Evolutionary conservation across 2,113 vertebrate species (phyloP), one percentile per base, ranked within the genome.

Genomic region (Hippoglossus stenolepis): DNA sequence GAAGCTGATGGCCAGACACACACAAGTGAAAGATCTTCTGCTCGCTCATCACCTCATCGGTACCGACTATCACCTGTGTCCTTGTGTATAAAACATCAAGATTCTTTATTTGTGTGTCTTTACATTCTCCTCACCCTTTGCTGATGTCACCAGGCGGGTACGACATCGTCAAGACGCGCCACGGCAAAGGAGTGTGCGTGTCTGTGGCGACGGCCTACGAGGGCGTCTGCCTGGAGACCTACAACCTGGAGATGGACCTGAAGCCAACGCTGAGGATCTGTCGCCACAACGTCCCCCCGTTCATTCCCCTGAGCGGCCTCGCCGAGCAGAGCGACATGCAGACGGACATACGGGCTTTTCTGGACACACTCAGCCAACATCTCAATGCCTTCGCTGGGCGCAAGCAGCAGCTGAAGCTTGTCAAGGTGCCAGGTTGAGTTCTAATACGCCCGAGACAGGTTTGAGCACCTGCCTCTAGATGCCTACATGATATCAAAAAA

Each of bases 231-330:
- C 73, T 95, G 23, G 92, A 94, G 20, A 93, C 92, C 0, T 95
- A 92, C 73, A 91, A 92, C 79, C 68, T 95, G 86, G 94, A 95
- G 78, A 60, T 95, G 1, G 83, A 93, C 24, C 8, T 93, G 59
- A 87, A 70, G 56, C 89, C 83, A 0, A 73, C 17, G 0, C 63
- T 93, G 73, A 89, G 70, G 59, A 92, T 95, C 83, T 58, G 4
- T 53, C 93, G 92, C 9, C 94, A 95, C 54, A 91, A 94, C 79
- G 65, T 95, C 3, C 95, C 95, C 1, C 92, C 92, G 1, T 94
- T 88, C 68, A 91, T 95, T 21, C 92, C 93, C 3, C 62, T 95
- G 62, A 84, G 85, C 67, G 74, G 43, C 20, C 79, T 93, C 2
- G 75, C 69, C 0, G 78, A 91, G 54, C 73, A 88, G 74, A 74